Base-by-base conservation (phyloP, 2,888 invertebrate species). In the Meloe dianella region DNA sequence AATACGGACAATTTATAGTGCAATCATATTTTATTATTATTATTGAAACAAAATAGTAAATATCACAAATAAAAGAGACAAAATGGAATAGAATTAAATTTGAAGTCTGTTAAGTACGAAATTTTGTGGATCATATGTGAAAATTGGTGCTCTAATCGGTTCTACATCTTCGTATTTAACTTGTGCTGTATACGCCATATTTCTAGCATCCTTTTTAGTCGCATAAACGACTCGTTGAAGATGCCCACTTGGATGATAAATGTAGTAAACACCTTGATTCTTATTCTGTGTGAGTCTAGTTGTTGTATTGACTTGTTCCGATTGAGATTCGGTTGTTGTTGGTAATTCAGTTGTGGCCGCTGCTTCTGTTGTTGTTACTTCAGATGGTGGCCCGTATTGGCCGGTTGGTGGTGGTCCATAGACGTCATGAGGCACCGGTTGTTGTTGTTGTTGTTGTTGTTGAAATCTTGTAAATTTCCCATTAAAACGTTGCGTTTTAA, bases 101-200 rank as follows among this genome's bases (percentile, higher is more conserved):
- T 64, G 60, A 8, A 64, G 22, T 20, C 32, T 24, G 47, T 66
- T 69, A 38, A 76, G 60, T 14, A 72, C 65, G 22, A 72, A 72
- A 29, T 78, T 78, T 51, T 77, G 67, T 3, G 81, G 80, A 74
- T 81, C 78, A 68, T 81, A 82, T 0, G 87, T 86, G 79, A 89
- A 90, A 51, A 89, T 87, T 32, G 88, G 89, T 56, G 89, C 85
- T 8, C 87, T 87, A n/a, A 90, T 88, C 0, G 89, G 88, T 63
- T 89, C 88, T 65, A 89, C 89, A 71, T 86, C 86, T 73, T 85
- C 87, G 77, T 90, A 90, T 57, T 87, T 88, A 68, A 90, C 84
- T 72, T 87, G 86, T 12, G 90, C 89, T 20, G 88, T 87, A 77
- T 89, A 89, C 32, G 88, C 89, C 89, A 89, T 90, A 64, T 89